Percentiles rank a stretch among this genome's conserved stretches.
Conservation (phyloP, 2,113 vertebrate species). For the Thermophis baileyi region DNA sequence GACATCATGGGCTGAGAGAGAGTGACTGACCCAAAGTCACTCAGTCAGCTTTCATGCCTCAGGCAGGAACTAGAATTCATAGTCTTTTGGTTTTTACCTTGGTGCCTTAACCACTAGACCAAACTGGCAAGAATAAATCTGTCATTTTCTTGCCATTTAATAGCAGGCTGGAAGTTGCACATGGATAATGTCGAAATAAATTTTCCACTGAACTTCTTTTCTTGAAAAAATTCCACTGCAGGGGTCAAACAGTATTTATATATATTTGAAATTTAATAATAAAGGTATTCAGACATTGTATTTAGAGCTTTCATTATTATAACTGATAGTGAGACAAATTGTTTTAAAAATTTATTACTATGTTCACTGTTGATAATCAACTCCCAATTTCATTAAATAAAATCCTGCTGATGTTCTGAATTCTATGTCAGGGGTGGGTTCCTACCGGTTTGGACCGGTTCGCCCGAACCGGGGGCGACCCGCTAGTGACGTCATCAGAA, state of each 20-base stretch:
- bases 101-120: background rate
- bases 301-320: background rate
- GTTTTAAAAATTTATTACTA: background rate
- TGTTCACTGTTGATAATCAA: background rate
- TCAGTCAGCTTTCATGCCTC: background rate
- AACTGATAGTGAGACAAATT: background rate
- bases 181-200: background rate
- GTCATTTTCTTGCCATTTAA: background rate
- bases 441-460: no score
- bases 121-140: background rate
- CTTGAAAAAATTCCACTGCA: background rate
- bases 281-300: background rate
- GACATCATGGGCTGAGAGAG: background rate
- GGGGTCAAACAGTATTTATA: background rate
- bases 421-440: no score
- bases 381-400: background rate
- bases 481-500: no score
- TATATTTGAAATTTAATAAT: background rate
- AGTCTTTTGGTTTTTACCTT: background rate
- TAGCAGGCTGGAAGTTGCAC: background rate
- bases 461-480: no score
- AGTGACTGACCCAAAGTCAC: background rate
- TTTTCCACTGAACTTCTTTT: background rate
- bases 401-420: background rate
- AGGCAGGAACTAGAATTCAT: background rate